Evolutionary conservation across 2,888 invertebrate genomes (phyloP).

Genomic region (Myopa tessellatipennis): DNA sequence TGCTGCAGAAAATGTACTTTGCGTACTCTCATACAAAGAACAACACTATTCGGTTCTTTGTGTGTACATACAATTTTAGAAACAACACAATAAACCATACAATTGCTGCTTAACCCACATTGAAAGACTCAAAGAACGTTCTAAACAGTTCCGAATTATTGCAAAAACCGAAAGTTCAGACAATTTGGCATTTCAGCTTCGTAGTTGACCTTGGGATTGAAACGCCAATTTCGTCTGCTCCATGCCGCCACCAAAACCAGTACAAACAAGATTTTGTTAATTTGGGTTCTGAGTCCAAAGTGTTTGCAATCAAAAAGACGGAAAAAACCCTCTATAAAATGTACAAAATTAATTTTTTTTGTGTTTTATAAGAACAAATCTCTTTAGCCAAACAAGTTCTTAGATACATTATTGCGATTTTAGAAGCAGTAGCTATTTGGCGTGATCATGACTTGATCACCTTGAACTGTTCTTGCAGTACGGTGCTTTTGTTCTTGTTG

Average conservation of each 20-base stretch:
- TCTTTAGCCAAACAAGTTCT: conserved; percentile 14
- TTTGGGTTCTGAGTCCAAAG: background rate
- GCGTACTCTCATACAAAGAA: too few species aligned
- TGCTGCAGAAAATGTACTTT: too few species aligned
- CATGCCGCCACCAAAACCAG: background rate
- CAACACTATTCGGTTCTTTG: too few species aligned
- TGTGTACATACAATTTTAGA: too few species aligned
- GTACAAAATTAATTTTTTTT: background rate
- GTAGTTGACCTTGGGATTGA: conserved; percentile 15
- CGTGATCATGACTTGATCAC: conserved; percentile 21
- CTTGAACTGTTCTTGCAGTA: conserved; percentile 34
- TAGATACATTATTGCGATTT: conserved; percentile 3
- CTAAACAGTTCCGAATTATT: background rate
- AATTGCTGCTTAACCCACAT: too few species aligned
- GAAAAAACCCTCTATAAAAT: background rate
- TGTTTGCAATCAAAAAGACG: background rate
- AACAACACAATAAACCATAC: too few species aligned
- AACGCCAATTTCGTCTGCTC: background rate
- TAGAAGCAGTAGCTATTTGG: background rate
- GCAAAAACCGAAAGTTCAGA: background rate
- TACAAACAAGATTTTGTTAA: background rate
- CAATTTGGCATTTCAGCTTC: conserved; percentile 20
- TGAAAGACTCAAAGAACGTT: too few species aligned
- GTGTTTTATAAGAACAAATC: background rate
- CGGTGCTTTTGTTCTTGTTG: background rate